phyloP scores from a whole-genome alignment of 2,888 invertebrate genomes.

The Drosophila conformis region DNA sequence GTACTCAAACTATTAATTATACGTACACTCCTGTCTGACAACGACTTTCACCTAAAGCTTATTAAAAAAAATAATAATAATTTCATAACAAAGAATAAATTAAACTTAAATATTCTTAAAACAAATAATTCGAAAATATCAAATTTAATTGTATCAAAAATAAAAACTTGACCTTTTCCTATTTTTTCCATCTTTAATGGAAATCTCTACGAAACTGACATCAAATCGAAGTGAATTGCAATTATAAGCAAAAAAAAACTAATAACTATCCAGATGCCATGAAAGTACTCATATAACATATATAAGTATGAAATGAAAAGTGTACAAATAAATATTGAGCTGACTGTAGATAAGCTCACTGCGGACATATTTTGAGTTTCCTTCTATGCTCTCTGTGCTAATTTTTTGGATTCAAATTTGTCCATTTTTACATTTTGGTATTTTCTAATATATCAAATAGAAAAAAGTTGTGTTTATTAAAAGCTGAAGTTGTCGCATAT shows the following conservation, averaged over 20 bases:
- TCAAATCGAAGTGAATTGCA: background rate
- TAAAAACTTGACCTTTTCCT: accelerated
- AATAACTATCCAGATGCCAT: too few relatives aligned
- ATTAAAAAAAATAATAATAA: background rate
- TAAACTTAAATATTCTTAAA: background rate
- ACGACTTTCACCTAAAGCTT: background rate
- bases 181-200: background rate
- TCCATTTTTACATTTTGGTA: background rate
- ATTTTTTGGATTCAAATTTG: background rate
- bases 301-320: background rate
- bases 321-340: background rate
- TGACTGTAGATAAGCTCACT: background rate
- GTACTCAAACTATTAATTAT: background rate
- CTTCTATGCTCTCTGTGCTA: background rate
- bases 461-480: background rate
- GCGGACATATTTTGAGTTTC: background rate
- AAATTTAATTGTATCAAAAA: background rate
- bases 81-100: background rate
- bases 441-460: background rate
- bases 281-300: background rate
- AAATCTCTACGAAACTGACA: background rate
- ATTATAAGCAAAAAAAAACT: too few relatives aligned
- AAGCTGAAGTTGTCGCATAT: background rate
- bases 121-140: background rate
- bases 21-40: background rate